A percentile compares a stretch with the other conserved stretches of the same genome.
phyloP scores from a whole-genome alignment of 2,113 vertebrate genomes.

The Cyphomyrus plagiostoma region DNA sequence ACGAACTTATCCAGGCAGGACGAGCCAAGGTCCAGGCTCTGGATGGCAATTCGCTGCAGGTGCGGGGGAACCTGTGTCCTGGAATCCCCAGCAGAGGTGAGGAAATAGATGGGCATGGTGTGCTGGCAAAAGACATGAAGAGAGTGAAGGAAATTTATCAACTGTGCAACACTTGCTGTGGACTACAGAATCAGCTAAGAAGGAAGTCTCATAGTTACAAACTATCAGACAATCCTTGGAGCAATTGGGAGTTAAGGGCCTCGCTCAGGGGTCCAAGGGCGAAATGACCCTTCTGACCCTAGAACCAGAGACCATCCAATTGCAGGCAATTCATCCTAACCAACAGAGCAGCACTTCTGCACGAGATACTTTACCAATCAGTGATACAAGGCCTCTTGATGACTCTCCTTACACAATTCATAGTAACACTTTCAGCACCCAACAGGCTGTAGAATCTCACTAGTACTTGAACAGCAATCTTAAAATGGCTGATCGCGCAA shows the following conservation, averaged over 20 bases:
- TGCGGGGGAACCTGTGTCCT: conserved; percentile 35
- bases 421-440: neutral
- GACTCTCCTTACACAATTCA: neutral
- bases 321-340: neutral
- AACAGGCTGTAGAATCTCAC: neutral
- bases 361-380: neutral
- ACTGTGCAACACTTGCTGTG: neutral
- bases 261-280: neutral
- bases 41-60: conserved; percentile 42
- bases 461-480: neutral
- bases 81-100: conserved; percentile 35
- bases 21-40: conserved; percentile 30
- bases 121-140: neutral
- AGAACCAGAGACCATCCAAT: neutral
- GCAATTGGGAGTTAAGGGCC: neutral
- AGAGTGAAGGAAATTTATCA: neutral
- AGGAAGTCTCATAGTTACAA: neutral
- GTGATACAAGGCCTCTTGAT: neutral
- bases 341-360: neutral
- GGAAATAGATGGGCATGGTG: conserved; percentile 46
- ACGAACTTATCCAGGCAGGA: conserved; percentile 42
- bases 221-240: neutral
- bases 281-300: neutral
- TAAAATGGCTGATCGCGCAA: neutral
- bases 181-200: neutral